phyloP scores from a whole-genome alignment of 2,797 vertebrate genomes.

The Labroides dimidiatus region DNA sequence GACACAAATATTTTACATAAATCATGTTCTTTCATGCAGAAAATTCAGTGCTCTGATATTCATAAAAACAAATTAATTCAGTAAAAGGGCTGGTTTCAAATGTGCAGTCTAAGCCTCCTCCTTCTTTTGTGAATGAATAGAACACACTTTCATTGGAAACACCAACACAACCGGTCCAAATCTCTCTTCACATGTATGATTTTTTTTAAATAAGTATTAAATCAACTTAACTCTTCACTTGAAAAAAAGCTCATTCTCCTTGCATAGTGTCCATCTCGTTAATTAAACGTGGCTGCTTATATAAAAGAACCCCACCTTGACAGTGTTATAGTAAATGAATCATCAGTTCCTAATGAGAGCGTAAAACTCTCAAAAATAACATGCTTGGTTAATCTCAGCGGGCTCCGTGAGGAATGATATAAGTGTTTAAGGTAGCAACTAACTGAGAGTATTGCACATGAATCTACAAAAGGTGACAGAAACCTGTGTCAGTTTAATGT shows the following conservation, averaged over 20 bases:
- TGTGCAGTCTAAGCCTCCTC: slow-evolving; percentile 4
- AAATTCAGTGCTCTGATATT: slow-evolving; percentile 42
- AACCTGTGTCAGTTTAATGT: slow-evolving; percentile 18
- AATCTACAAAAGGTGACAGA: slow-evolving; percentile 14
- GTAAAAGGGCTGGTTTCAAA: slow-evolving; percentile 57
- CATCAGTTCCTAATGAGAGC: slow-evolving; percentile 11
- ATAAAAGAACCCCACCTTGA: not conserved
- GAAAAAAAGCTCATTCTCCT: slow-evolving; percentile 34
- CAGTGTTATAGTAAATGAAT: not conserved
- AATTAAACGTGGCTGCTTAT: slow-evolving; percentile 23
- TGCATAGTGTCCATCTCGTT: slow-evolving; percentile 67
- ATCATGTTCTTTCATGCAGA: slow-evolving; percentile 64
- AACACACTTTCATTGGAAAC: slow-evolving; percentile 10
- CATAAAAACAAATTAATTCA: slow-evolving; percentile 47
- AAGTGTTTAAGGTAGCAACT: slow-evolving; percentile 23
- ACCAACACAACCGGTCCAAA: not conserved
- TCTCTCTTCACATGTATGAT: slow-evolving; percentile 12
- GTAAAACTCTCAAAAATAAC: slow-evolving; percentile 6
- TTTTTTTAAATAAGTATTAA: slow-evolving; percentile 43
- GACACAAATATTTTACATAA: slow-evolving; percentile 53
- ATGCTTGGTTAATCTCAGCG: slow-evolving; percentile 32
- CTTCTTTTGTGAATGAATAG: not conserved
- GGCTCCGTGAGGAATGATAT: slow-evolving; percentile 36
- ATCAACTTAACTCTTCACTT: slow-evolving; percentile 37
- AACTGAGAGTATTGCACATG: slow-evolving; percentile 36